Evolutionary conservation across 2,888 invertebrate genomes (phyloP).

Genomic region (Acronicta psi): DNA sequence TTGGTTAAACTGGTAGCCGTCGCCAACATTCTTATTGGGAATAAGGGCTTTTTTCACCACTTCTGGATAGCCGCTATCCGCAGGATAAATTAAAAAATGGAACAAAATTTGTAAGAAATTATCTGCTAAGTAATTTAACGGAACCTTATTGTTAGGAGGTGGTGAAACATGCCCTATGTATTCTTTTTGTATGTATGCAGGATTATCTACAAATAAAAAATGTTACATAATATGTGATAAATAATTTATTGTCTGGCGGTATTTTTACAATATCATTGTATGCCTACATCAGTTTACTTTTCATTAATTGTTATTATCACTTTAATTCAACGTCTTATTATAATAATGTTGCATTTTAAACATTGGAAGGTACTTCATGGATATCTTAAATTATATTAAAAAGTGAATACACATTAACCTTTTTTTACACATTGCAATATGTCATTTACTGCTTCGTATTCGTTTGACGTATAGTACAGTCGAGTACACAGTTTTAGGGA

Average conservation of each 20-base stretch:
- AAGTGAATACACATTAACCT: background rate
- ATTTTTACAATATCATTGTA: conserved; percentile 88
- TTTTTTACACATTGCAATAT: background rate
- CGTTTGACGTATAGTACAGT: background rate
- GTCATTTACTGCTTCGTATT: background rate
- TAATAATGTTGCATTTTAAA: conserved; percentile 58
- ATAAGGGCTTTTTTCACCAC: too few relatives aligned
- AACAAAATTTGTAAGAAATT: too few relatives aligned
- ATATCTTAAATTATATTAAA: conserved; percentile 37
- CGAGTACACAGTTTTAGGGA: too few relatives aligned
- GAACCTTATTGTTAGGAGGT: too few relatives aligned
- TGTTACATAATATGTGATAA: conserved; percentile 84
- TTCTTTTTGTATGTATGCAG: background rate
- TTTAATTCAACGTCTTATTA: conserved; percentile 64
- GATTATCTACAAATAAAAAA: conserved; percentile 45
- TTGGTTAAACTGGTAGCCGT: too few relatives aligned
- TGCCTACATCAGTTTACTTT: conserved; percentile 77
- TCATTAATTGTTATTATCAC: conserved; percentile 69
- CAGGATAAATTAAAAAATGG: too few relatives aligned
- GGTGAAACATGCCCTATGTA: too few relatives aligned
- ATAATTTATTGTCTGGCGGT: conserved; percentile 90
- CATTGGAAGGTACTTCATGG: conserved; percentile 47
- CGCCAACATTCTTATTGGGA: too few relatives aligned
- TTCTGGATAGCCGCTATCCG: too few relatives aligned
- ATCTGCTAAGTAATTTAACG: too few relatives aligned